These are phyloP conservation scores for Osmerus eperlanus DNA, from an alignment of 2,113 vertebrate species.

Conservation along the genomic window DNA sequence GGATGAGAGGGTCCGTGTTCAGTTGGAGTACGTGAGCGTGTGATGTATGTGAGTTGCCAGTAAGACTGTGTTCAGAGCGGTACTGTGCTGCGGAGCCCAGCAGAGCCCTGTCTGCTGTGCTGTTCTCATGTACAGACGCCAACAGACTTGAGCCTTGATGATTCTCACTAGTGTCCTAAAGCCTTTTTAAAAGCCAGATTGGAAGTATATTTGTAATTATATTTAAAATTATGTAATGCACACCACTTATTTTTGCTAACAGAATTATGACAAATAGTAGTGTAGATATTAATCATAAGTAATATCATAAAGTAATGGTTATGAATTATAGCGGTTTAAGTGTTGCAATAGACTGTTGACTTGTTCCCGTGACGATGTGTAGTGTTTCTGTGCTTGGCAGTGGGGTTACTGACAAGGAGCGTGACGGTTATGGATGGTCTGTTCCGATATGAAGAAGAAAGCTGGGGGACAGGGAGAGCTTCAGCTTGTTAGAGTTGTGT, in stretches of 20 bases:
- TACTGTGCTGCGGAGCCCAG: too few relatives aligned
- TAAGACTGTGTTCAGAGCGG: background rate
- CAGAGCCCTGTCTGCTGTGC: conserved; percentile 39
- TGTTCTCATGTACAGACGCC: conserved; percentile 39
- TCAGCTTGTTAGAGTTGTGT: background rate
- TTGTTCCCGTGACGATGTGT: conserved; percentile 59
- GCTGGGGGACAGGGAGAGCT: too few relatives aligned
- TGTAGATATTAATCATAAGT: conserved; percentile 64
- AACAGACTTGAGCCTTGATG: conserved; percentile 50
- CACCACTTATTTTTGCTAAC: conserved; percentile 79
- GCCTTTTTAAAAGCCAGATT: conserved; percentile 83
- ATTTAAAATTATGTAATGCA: conserved; percentile 81
- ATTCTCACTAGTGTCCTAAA: conserved; percentile 62
- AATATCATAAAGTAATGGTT: conserved; percentile 63
- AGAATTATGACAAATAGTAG: conserved; percentile 53
- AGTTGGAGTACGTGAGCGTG: background rate
- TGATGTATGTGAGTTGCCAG: conserved; percentile 6
- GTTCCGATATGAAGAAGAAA: background rate
- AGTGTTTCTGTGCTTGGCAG: conserved; percentile 50
- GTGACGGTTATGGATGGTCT: conserved; percentile 42
- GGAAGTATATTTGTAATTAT: conserved; percentile 82
- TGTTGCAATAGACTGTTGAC: conserved; percentile 68
- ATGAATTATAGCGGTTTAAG: conserved; percentile 55
- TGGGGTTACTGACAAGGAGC: background rate
- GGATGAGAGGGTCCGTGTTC: background rate